These are phyloP conservation scores for Botrylloides violaceus DNA, from an alignment of 23 tunicate species.

Conservation along the genomic window DNA sequence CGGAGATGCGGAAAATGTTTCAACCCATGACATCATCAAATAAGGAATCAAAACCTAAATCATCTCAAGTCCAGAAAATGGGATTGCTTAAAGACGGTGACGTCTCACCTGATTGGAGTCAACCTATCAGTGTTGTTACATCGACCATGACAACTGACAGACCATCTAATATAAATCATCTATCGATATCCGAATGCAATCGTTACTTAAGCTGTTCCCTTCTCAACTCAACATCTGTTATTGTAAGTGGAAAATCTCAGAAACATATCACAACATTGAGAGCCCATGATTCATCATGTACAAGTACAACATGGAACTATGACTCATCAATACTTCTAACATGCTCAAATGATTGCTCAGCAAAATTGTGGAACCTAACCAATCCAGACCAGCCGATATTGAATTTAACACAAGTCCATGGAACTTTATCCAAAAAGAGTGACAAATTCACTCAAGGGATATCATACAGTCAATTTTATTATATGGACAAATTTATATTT, in stretches of 20 bases:
- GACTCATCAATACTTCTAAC: background rate
- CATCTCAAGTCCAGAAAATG: background rate
- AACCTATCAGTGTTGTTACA: background rate
- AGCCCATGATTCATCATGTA: constrained; percentile 6
- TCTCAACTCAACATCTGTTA: background rate
- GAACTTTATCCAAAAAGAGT: background rate
- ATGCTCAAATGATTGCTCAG: constrained; percentile 31
- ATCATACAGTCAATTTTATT: constrained; percentile 60
- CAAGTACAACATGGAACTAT: background rate
- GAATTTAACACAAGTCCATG: constrained; percentile 3
- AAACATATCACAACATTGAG: background rate
- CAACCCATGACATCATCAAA: constrained; percentile 29
- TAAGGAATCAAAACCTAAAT: background rate
- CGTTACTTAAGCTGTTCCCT: background rate
- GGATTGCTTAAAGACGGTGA: background rate
- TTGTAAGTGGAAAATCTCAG: background rate
- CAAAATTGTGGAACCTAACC: constrained; percentile 32
- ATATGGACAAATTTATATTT: constrained; percentile 57
- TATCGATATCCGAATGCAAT: background rate
- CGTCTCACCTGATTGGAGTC: background rate
- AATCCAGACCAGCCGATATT: constrained; percentile 31
- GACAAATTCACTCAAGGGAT: constrained; percentile 31
- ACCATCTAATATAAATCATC: constrained; percentile 7
- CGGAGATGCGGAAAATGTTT: constrained; percentile 31
- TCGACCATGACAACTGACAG: background rate